These are phyloP conservation scores for Cuniculus paca DNA, from an alignment of 2,797 vertebrate species.

Conservation along the genomic window DNA sequence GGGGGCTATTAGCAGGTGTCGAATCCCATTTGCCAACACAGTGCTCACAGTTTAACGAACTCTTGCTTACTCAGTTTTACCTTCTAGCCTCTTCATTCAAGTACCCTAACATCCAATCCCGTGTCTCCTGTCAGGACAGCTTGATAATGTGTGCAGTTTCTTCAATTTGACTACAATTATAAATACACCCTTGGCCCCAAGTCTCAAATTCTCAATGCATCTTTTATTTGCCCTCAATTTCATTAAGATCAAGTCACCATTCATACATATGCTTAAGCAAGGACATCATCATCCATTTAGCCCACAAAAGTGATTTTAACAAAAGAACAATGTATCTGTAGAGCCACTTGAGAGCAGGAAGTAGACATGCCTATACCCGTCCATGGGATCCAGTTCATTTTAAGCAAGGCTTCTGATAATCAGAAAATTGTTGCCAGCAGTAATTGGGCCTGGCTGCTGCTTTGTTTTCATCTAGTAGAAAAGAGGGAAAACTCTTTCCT, in stretches of 20 bases:
- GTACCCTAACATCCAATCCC: background rate
- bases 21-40: background rate
- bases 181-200: background rate
- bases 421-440: background rate
- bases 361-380: background rate
- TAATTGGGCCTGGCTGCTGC: background rate
- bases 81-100: background rate
- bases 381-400: background rate
- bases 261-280: background rate
- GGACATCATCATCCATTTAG: background rate
- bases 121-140: background rate
- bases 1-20: background rate
- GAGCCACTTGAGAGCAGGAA: background rate
- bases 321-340: background rate
- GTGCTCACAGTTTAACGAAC: background rate
- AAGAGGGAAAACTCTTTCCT: background rate
- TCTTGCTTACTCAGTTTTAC: background rate
- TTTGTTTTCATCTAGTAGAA: background rate
- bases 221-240: background rate
- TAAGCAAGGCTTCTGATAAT: background rate
- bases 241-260: background rate
- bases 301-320: background rate
- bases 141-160: background rate
- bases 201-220: background rate
- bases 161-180: background rate